Base-by-base conservation (phyloP, 2,113 vertebrate genomes). In the Greenwoodochromis staneri region DNA sequence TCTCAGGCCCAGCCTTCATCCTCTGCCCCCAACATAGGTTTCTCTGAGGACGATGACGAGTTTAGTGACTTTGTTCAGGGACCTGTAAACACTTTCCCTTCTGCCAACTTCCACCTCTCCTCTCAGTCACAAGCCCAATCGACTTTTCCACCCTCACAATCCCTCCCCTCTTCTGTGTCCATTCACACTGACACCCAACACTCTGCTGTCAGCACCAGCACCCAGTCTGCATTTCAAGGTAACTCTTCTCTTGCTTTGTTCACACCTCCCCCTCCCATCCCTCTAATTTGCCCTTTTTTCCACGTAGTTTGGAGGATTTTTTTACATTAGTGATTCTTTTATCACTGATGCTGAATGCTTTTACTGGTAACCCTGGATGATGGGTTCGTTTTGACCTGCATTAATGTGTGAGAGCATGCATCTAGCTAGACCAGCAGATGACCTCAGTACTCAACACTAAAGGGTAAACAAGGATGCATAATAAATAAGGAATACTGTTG, bases 61-160 rank as follows among this genome's bases (percentile, higher is more conserved):
- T 99, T 99, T 97, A 98, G 97, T 97, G 98, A 98, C 94, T 99
- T 99, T 98, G 97, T 99, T 90, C 98, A 98, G 95, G 98, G 98
- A 71, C 98, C 98, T 36, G 92, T 96, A 90, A 97, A 97, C 89
- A 89, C 85, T 95, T 53, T 86, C 95, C 93, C 92, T 94, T 95
- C 96, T 95, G 95, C 93, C 93, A 92, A 93, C 94, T 94, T 96
- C 95, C 94, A 91, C 95, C 86, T 80, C 24, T 85, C 93, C 84
- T 91, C 91, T 87, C 91, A 91, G 59, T 80, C 53, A 51, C 91
- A 89, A 61, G 80, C 81, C 66, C 83, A 87, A 45, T 86, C 92
- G 93, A 91, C 93, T 84, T 87, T 97, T 96, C 76, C 93, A 92
- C 76, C 94, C 83, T 90, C 95, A 83, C 87, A 89, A 82, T 81